Conservation (phyloP, 2,113 vertebrate species). For the Macquaria ambigua region DNA sequence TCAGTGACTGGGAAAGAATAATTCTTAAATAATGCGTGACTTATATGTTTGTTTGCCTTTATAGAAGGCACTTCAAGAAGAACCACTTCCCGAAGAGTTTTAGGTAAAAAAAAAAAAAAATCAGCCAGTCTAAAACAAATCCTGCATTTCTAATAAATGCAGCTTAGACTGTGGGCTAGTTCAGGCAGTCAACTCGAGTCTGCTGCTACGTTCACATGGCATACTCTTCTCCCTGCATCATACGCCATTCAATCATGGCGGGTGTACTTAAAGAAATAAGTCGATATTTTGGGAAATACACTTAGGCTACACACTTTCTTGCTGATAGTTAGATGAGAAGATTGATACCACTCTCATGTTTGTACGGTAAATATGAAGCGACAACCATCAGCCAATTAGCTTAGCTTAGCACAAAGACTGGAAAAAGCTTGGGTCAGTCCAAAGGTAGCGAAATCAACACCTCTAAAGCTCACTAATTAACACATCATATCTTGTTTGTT, state of each 20-base stretch:
- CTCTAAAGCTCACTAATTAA: not conserved
- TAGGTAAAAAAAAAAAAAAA: constrained; percentile 54
- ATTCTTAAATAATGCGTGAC: constrained; percentile 26
- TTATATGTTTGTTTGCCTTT: constrained; percentile 58
- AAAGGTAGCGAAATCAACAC: not conserved
- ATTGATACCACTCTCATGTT: not conserved
- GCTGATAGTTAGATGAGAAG: constrained; percentile 7
- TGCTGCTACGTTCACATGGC: not conserved
- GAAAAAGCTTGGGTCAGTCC: not conserved
- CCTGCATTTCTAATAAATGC: constrained; percentile 21
- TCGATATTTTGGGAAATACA: constrained; percentile 23
- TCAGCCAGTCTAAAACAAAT: not conserved
- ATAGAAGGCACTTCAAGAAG: constrained; percentile 62
- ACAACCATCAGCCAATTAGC: not conserved
- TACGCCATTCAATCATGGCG: not conserved
- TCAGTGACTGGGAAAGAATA: not conserved
- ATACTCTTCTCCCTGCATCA: constrained; percentile 11
- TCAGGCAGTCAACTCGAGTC: constrained; percentile 4
- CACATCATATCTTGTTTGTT: not conserved
- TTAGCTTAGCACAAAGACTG: not conserved
- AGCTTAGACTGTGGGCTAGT: constrained; percentile 6
- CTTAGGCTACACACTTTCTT: not conserved
- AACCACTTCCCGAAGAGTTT: constrained; percentile 38
- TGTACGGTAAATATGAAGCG: not conserved
- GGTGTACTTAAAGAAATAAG: constrained; percentile 23